Base-by-base conservation (phyloP, 2,113 vertebrate genomes). In the Asarcornis scutulata region DNA sequence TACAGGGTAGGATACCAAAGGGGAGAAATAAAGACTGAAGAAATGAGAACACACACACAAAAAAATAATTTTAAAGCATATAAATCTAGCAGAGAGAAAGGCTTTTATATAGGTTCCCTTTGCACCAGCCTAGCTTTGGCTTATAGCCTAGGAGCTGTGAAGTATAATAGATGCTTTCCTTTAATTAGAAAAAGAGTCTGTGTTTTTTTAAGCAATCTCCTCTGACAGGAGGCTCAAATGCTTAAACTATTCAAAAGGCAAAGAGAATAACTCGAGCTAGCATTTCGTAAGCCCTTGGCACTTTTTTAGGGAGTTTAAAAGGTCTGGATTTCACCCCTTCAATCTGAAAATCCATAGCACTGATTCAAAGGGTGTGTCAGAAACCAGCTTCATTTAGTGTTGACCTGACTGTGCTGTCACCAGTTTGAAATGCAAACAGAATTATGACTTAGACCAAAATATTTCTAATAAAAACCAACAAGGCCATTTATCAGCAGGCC, bases 381-480 rank as follows among this genome's bases (percentile, higher is more conserved):
- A 88, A 72, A 63, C 38, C 15, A 12, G 26, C 29, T 84, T 78
- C 68, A 74, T 26, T 56, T 50, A 58, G 62, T 84, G 58, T 9
- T 76, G 88, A 73, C 77, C 74, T 87, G 86, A 27, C 36, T 58
- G 34, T 84, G n/a, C 86, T 89, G 36, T 84, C 69, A 82, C 18
- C 78, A 62, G 15, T 85, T 60, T 66, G 52, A 94, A 94, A 84
- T 26, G 83, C 23, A 83, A 90, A 90, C 48, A 88, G 73, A 86
- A 79, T 75, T 78, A 90, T 56, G 46, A 83, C 40, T 83, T 86
- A 86, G 44, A 95, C 42, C 66, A 93, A 88, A 95, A 90, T 81
- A 90, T 79, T 91, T 89, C 69, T 74, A 53, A 86, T 44, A 73
- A 82, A 86, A 89, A 73, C 1, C 40, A 83, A 60, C 52, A 86